Base-by-base conservation (phyloP, 2,113 vertebrate species). In the Chaetura pelagica region DNA sequence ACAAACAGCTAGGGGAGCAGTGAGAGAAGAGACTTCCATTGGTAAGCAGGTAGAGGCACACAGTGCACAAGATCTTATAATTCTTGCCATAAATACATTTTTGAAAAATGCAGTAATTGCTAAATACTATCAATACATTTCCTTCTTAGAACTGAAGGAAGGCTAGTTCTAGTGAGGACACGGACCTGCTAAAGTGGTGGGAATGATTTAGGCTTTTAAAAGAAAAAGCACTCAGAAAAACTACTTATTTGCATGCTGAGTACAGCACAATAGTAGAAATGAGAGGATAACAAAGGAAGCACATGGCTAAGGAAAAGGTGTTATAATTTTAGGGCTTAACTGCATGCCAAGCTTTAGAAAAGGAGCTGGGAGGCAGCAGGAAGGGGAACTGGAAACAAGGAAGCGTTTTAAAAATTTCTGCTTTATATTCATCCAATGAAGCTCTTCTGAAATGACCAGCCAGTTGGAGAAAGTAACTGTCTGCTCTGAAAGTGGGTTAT, bases 401-500 rank as follows among this genome's bases (percentile, higher is more conserved):
- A 85, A 66, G 30, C 23, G 27, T 62, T 93, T 35, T 80, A 29
- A 46, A 54, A 69, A 61, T 15, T 83, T 81, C 75, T 62, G 24
- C 24, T 92, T 83, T 67, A 42, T 58, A 88, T 93, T 90, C 63
- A 27, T n/a, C 32, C 40, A 66, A 19, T 0, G 0, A 35, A 66
- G 35, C 22, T 76, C 58, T 76, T 71, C 67, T 32, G 55, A 73
- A 93, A 73, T 2, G 6, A 38, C 69, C 5, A 58, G 66, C 54
- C 85, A 51, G 35, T 20, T 90, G 67, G 88, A 92, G 54, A 80
- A 34, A 32, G 23, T 51, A 73, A 44, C 49, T 34, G 71, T 88
- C 82, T 94, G 90, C 67, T 54, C 63, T 38, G 46, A 69, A 93
- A 90, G 26, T 46, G 51, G 82, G 85, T 93, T 80, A 77, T 35